Evolutionary conservation across 2,888 invertebrate genomes (phyloP).

Genomic region (Nemoura dubitans): DNA sequence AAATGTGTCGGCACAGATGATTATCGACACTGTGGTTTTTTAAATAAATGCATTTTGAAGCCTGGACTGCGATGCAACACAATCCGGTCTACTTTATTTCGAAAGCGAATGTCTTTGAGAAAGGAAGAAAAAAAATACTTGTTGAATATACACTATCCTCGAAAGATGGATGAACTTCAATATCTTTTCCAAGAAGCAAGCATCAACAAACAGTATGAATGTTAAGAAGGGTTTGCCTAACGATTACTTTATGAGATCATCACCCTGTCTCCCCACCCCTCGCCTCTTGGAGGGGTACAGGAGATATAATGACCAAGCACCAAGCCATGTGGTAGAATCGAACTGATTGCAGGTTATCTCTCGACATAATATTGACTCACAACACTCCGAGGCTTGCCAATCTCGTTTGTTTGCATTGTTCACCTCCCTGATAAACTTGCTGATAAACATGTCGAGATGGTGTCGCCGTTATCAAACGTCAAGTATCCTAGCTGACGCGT

Average conservation of each 20-base stretch:
- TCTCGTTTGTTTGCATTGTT: not conserved
- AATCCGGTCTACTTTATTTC: not conserved
- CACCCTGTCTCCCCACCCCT: not conserved
- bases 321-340: not conserved
- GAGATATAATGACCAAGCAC: constrained; percentile 20
- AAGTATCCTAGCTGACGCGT: not conserved
- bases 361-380: constrained; percentile 21
- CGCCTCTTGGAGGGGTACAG: not conserved
- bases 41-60: not conserved
- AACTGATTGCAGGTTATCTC: constrained; percentile 20
- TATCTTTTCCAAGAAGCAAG: not conserved
- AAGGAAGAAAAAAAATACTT: not conserved
- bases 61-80: not conserved
- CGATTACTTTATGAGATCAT: constrained; percentile 21
- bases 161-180: not conserved
- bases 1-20: not conserved
- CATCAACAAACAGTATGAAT: not conserved
- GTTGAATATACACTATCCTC: not conserved
- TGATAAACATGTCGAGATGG: not conserved
- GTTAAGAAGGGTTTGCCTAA: not conserved
- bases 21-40: not conserved
- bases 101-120: not conserved
- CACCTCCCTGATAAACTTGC: not conserved
- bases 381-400: not conserved
- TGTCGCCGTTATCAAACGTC: not conserved